phyloP scores from a whole-genome alignment of 2,113 vertebrate genomes.

The Orthochromis indermauri region DNA sequence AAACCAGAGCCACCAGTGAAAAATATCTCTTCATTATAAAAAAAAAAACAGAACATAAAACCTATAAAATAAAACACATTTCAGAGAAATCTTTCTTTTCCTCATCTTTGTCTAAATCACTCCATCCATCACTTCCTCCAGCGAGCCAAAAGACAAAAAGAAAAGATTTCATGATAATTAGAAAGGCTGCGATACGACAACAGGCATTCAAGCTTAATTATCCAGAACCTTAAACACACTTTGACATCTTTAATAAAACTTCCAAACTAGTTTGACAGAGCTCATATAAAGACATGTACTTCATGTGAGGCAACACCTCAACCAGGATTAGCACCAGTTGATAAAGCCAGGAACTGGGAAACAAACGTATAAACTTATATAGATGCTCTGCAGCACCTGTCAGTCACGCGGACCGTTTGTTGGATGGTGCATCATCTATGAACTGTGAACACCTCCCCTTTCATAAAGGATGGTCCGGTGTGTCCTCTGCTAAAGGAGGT shows the following conservation, averaged over 20 bases:
- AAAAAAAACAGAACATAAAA: neutral
- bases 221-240: neutral
- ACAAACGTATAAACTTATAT: accelerated
- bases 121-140: neutral
- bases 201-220: neutral
- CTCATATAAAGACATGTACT: neutral
- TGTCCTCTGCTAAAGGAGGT: neutral
- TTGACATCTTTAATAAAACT: neutral
- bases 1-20: neutral
- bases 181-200: neutral
- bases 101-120: neutral
- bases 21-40: neutral
- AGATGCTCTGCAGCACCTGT: neutral
- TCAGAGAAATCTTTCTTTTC: accelerated
- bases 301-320: neutral
- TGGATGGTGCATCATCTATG: neutral
- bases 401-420: accelerated
- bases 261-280: neutral
- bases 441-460: neutral
- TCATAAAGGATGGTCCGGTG: neutral
- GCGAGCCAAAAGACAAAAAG: accelerated
- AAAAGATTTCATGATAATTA: accelerated
- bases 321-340: neutral
- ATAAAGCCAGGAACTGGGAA: accelerated
- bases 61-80: accelerated